Evolutionary conservation across 2,113 vertebrate genomes (phyloP), one percentile per base, ranked within the genome.

Genomic region (Pithys albifrons): DNA sequence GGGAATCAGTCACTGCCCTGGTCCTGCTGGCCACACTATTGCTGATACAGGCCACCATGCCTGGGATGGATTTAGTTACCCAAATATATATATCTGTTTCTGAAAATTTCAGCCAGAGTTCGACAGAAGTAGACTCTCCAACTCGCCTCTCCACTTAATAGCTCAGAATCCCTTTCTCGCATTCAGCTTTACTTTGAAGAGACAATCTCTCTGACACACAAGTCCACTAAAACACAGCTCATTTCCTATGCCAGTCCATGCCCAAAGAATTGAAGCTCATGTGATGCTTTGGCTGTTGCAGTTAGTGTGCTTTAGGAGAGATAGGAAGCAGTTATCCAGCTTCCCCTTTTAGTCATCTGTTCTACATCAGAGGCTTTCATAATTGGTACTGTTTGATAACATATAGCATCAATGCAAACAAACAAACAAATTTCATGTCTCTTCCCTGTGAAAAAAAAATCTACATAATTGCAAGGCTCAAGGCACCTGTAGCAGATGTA

Each of bases 81-180:
- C 11, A 79, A 35, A 83, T 61, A 61, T 2, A 43, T 15, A 51
- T 19, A 64, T 19, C 33, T 48, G 17, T 59, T 81, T 62, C 43
- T 65, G 28, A 69, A 75, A 76, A 49, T 65, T 79, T 78, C 73
- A 59, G 12, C 1, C 1, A 57, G 35, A 41, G 8, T 70, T 74
- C 0, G 0, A 35, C 10, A 76, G 28, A 57, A 46, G 5, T 41
- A 43, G 35, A 41, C 10, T 72, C 11, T 20, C 17, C 8, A 37
- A 1, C 29, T 75, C 52, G 39, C 9, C 39, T 87, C 65, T 87
- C 12, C 9, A 11, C 27, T 51, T 77, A 73, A 46, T 10, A 74
- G 35, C n/a, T 86, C 51, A 62, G 77, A 90, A 46, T 82, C 19
- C 29, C 20, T 10, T 67, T 87, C 52, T 69, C 49, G 45, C 65